These are phyloP conservation scores for Apodemia duryi DNA, from an alignment of 2,888 invertebrate species.

Conservation along the genomic window DNA sequence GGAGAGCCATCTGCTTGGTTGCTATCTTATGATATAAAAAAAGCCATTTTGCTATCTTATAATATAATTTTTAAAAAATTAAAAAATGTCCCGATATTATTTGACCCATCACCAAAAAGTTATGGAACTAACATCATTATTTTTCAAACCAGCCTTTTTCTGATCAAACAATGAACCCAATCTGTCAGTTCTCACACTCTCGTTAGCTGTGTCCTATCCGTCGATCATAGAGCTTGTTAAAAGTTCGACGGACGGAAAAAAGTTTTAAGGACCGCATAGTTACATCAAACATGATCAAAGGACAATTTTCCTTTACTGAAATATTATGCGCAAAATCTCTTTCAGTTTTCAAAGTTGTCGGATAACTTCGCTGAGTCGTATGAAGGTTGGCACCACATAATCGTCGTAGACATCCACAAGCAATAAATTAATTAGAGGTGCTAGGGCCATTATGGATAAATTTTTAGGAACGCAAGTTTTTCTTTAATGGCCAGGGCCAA, in stretches of 20 bases:
- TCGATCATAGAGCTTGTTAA: conserved; percentile 54
- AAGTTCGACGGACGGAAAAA: conserved; percentile 46
- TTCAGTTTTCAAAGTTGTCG: conserved; percentile 16
- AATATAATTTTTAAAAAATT: too few species aligned
- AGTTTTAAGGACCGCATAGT: conserved; percentile 47
- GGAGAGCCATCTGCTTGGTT: too few species aligned
- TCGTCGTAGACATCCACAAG: neutral
- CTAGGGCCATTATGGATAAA: neutral
- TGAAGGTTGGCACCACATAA: neutral
- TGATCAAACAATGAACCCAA: conserved; percentile 23
- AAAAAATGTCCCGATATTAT: neutral
- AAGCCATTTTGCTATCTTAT: too few species aligned
- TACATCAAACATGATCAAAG: conserved; percentile 40
- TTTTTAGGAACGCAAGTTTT: neutral
- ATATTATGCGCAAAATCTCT: conserved; percentile 23
- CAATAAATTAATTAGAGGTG: neutral
- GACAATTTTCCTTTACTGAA: conserved; percentile 21
- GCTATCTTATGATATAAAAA: too few species aligned
- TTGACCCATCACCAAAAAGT: conserved; percentile 7
- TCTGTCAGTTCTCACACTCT: conserved; percentile 27
- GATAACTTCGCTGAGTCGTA: neutral
- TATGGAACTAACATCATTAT: conserved; percentile 15
- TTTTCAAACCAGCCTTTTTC: conserved; percentile 19
- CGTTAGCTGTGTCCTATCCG: conserved; percentile 33
- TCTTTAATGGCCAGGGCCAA: neutral